Conservation (phyloP, 2,113 vertebrate species). For the Apeltes quadracus region DNA sequence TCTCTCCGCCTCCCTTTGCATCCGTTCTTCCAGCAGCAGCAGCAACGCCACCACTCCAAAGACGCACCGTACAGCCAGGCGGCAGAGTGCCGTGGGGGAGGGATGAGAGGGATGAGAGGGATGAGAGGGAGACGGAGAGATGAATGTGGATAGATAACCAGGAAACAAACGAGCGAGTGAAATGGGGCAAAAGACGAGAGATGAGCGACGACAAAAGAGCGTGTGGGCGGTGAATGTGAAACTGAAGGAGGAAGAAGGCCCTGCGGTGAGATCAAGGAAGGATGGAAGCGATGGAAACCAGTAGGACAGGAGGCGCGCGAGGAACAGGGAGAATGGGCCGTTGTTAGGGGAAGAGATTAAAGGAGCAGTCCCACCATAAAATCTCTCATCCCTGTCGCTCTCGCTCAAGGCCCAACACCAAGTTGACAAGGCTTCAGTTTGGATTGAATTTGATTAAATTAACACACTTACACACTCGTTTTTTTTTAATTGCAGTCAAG, state of each 20-base stretch:
- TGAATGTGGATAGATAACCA: constrained; percentile 46
- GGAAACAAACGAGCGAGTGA: constrained; percentile 29
- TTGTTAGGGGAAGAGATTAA: constrained; percentile 27
- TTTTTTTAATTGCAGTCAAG: constrained; percentile 47
- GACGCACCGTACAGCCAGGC: constrained; percentile 40
- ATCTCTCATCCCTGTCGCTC: constrained; percentile 37
- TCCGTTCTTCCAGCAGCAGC: constrained; percentile 59
- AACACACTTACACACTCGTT: constrained; percentile 32
- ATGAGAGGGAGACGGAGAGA: constrained; percentile 11
- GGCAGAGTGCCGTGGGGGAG: constrained; percentile 52
- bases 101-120: constrained; percentile 34
- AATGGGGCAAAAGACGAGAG: constrained; percentile 30
- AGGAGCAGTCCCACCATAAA: constrained; percentile 49
- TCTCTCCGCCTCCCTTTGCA: constrained; percentile 54
- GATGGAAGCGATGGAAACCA: neutral
- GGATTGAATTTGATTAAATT: constrained; percentile 39
- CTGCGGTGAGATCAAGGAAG: constrained; percentile 1
- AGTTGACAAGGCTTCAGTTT: constrained; percentile 46
- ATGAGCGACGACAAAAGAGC: constrained; percentile 35
- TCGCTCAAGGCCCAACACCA: constrained; percentile 55
- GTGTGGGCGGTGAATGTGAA: neutral
- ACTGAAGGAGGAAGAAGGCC: constrained; percentile 7
- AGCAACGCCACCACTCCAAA: constrained; percentile 27
- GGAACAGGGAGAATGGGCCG: constrained; percentile 21
- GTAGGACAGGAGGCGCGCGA: constrained; percentile 7